Evolutionary conservation across 2,888 invertebrate genomes (phyloP).

Genomic region (Drosophila diplacantha): DNA sequence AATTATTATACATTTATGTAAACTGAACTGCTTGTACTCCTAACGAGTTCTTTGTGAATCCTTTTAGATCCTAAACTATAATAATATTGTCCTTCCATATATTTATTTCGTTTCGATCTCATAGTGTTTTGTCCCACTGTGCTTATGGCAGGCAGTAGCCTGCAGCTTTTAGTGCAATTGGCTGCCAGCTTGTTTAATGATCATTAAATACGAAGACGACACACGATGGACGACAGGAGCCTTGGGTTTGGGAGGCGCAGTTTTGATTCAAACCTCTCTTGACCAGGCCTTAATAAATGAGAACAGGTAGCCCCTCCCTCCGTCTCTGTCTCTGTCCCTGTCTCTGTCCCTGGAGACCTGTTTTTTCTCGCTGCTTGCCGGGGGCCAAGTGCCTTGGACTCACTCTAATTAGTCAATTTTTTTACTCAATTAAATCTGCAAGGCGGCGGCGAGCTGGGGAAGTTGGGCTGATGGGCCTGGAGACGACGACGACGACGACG

Average conservation of each 20-base stretch:
- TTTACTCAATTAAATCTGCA: slow-evolving; percentile 71
- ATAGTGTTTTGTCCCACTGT: neutral
- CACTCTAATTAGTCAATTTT: slow-evolving; percentile 72
- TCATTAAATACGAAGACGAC: slow-evolving; percentile 71
- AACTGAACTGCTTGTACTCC: no score
- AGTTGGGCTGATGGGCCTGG: slow-evolving; percentile 7
- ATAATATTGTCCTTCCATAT: neutral
- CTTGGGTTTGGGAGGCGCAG: slow-evolving; percentile 36
- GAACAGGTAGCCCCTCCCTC: slow-evolving; percentile 55
- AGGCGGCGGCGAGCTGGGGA: slow-evolving; percentile 21
- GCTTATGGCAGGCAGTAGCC: slow-evolving; percentile 33
- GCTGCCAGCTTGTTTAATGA: slow-evolving; percentile 70
- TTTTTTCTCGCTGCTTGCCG: slow-evolving; percentile 54
- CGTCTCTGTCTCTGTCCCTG: neutral
- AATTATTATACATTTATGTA: no score
- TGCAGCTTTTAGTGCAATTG: slow-evolving; percentile 71
- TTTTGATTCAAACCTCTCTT: slow-evolving; percentile 73
- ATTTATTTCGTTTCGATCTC: no score
- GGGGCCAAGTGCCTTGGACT: slow-evolving; percentile 67
- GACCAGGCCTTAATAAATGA: slow-evolving; percentile 71
- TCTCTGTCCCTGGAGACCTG: slow-evolving; percentile 47
- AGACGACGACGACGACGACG: slow-evolving; percentile 18
- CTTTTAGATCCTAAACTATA: neutral
- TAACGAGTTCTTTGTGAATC: no score
- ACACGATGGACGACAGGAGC: slow-evolving; percentile 45